Conservation (phyloP, 1,140 invertebrate species). For the Drosophila rufa region DNA sequence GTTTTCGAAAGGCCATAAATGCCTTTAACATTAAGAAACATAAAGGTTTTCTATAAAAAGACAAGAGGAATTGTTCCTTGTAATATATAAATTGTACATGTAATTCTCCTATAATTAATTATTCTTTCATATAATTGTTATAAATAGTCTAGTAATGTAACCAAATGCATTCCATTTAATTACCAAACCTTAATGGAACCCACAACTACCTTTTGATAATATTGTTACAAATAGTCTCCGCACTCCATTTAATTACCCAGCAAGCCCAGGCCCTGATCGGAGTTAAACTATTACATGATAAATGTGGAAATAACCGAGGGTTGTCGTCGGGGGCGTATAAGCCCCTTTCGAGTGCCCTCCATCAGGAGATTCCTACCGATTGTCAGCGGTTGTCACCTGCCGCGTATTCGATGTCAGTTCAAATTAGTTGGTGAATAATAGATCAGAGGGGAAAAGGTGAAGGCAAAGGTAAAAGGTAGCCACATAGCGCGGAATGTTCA, state of each 20-base stretch:
- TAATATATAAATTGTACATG: too few relatives aligned
- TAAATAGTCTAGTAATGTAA: background rate
- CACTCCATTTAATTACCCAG: constrained; percentile 27
- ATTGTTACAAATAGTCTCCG: constrained; percentile 7
- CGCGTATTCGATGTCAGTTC: constrained; percentile 57
- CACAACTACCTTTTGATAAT: background rate
- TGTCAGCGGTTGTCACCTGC: constrained; percentile 64
- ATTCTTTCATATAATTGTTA: background rate
- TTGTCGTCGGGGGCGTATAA: constrained; percentile 9
- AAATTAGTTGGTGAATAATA: constrained; percentile 60
- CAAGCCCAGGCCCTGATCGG: background rate
- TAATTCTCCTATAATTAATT: background rate
- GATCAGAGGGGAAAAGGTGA: constrained; percentile 17
- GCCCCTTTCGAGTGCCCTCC: background rate
- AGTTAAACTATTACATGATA: constrained; percentile 29
- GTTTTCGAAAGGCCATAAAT: too few relatives aligned
- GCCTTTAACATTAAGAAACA: too few relatives aligned
- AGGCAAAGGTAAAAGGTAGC: background rate
- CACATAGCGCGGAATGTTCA: constrained; percentile 15
- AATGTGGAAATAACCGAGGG: constrained; percentile 26
- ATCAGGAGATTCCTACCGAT: constrained; percentile 41
- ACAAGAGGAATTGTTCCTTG: too few relatives aligned
- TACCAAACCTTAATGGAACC: constrained; percentile 1
- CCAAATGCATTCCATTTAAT: background rate
- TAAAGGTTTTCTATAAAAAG: too few relatives aligned